Conservation (phyloP, 2,113 vertebrate species). For the Ophthalmolycus amberensis region DNA sequence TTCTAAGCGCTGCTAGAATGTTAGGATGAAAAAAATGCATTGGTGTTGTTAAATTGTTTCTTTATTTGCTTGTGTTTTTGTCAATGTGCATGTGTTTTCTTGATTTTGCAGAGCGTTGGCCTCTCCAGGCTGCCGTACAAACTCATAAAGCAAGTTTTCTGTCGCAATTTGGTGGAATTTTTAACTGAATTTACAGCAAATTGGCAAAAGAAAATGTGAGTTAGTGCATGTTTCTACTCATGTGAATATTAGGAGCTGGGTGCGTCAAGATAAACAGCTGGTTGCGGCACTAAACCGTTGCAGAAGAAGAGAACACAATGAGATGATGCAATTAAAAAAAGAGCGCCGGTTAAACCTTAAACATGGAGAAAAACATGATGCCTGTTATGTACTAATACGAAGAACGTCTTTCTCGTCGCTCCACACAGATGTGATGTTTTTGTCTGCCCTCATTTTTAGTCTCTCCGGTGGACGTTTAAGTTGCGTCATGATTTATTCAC, state of each 20-base stretch:
- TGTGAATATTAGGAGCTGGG: not conserved
- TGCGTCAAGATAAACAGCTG: too few relatives aligned
- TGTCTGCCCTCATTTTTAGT: not conserved
- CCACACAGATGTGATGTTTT: not conserved
- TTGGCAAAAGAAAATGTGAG: not conserved
- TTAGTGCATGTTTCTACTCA: not conserved
- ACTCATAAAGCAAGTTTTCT: not conserved
- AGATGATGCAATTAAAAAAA: not conserved
- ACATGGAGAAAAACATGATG: not conserved
- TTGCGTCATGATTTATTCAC: constrained; percentile 11
- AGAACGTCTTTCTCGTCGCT: not conserved
- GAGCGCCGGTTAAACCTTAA: not conserved
- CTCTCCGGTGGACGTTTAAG: not conserved
- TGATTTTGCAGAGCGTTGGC: not conserved
- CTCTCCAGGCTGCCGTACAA: too few relatives aligned
- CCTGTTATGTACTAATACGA: not conserved
- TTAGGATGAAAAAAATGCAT: not conserved
- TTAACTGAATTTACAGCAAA: not conserved
- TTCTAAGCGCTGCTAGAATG: not conserved
- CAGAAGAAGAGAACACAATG: not conserved
- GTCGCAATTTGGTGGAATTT: not conserved
- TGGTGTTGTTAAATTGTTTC: not conserved
- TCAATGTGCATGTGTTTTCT: too few relatives aligned
- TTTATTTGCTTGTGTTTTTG: not conserved
- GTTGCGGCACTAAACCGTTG: not conserved